Evolutionary conservation across 2,888 invertebrate genomes (phyloP).

Genomic region (Drosophila percnosoma): DNA sequence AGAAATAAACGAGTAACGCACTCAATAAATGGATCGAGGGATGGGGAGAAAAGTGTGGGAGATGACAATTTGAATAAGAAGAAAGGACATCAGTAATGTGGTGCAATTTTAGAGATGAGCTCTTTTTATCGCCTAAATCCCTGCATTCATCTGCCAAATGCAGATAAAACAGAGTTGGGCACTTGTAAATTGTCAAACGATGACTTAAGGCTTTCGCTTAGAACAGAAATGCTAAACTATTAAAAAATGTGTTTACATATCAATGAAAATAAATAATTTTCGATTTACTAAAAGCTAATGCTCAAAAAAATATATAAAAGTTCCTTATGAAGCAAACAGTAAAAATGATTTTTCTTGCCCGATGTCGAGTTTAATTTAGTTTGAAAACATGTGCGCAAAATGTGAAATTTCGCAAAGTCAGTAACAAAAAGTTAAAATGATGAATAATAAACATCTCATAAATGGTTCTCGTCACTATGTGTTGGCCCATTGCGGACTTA

Average conservation of each 20-base stretch:
- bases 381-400: not conserved
- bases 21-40: conserved; percentile 65
- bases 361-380: not conserved
- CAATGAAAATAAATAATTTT: not conserved
- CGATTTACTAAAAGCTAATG: not conserved
- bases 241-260: not conserved
- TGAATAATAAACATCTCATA: conserved; percentile 30
- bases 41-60: conserved; percentile 31
- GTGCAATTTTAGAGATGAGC: not conserved
- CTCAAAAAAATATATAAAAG: no score
- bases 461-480: conserved; percentile 5
- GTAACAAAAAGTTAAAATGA: conserved; percentile 17
- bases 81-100: not conserved
- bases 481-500: conserved; percentile 46
- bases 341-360: not conserved
- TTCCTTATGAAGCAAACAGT: not conserved
- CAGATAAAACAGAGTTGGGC: not conserved
- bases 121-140: not conserved
- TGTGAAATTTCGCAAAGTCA: conserved; percentile 4
- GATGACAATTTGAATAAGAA: not conserved
- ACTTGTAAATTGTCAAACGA: conserved; percentile 1
- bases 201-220: not conserved
- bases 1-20: conserved; percentile 58
- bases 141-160: not conserved
- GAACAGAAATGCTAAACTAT: not conserved